Conservation (phyloP, 2,888 invertebrate genomes). For the Lapara coniferarum region DNA sequence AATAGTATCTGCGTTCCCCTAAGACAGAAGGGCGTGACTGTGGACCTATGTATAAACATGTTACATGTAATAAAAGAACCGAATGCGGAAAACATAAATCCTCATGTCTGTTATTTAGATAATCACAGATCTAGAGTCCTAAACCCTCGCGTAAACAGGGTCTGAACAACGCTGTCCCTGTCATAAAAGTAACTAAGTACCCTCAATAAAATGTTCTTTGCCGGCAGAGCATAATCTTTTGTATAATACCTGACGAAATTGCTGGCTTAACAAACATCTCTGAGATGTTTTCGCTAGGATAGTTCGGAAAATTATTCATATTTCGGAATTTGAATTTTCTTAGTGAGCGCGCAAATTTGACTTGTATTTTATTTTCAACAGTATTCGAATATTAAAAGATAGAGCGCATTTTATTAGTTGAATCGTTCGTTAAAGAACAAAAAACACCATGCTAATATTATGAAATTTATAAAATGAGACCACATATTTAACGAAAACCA, state of each 20-base stretch:
- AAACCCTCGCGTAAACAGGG: constrained; percentile 2
- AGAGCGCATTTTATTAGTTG: too few relatives aligned
- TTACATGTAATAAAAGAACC: neutral
- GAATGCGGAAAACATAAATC: neutral
- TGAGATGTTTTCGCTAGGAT: neutral
- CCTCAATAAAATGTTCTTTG: constrained; percentile 22
- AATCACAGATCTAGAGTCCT: neutral
- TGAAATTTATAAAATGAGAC: too few relatives aligned
- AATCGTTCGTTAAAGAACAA: too few relatives aligned
- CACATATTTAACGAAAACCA: too few relatives aligned
- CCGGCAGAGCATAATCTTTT: neutral
- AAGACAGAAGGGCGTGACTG: too few relatives aligned
- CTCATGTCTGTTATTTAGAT: neutral
- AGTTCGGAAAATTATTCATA: neutral
- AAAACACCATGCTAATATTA: too few relatives aligned
- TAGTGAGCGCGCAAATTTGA: neutral
- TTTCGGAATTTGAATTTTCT: neutral
- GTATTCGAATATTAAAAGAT: too few relatives aligned
- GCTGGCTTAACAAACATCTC: constrained; percentile 8
- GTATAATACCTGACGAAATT: constrained; percentile 20
- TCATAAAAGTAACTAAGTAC: constrained; percentile 25
- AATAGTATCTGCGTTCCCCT: too few relatives aligned
- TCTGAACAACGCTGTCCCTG: constrained; percentile 4
- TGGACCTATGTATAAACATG: too few relatives aligned
- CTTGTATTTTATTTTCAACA: neutral